phyloP scores from a whole-genome alignment of 37 sponge, comb jelly and placozoan genomes.

The Spongilla lacustris region DNA sequence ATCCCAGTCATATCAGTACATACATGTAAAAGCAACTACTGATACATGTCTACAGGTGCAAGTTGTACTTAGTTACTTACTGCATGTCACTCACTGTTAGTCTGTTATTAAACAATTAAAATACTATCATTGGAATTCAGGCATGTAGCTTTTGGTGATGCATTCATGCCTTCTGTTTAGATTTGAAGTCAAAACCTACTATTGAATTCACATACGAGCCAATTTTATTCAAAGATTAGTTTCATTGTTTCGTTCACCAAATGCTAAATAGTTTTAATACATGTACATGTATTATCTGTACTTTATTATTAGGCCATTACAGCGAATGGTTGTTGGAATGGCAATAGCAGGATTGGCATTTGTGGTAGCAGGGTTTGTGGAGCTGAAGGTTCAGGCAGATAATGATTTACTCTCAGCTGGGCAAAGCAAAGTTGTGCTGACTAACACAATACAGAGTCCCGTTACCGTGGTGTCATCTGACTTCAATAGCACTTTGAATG shows the following conservation, averaged over 20 bases:
- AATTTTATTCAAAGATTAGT: too few species aligned
- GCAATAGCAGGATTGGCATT: conserved; percentile 85
- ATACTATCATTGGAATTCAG: too few species aligned
- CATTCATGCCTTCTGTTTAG: too few species aligned
- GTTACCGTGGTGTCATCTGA: not conserved
- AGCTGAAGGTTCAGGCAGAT: conserved; percentile 58
- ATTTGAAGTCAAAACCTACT: too few species aligned
- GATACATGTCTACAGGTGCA: too few species aligned
- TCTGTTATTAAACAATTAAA: too few species aligned
- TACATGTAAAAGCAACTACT: too few species aligned
- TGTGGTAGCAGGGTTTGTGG: conserved; percentile 84
- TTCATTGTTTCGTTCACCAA: not conserved
- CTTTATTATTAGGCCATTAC: conserved; percentile 75
- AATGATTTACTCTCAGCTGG: conserved; percentile 5
- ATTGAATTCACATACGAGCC: too few species aligned
- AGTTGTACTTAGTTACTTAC: too few species aligned
- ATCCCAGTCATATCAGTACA: too few species aligned
- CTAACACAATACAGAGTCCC: not conserved
- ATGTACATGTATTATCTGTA: not conserved
- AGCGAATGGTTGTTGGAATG: conserved; percentile 94
- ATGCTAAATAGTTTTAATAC: not conserved
- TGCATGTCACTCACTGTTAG: too few species aligned
- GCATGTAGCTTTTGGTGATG: too few species aligned
- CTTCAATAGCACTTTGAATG: not conserved
- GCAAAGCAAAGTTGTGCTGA: conserved; percentile 25